A percentile compares a stretch with the other conserved stretches of the same genome.
Conservation (phyloP, 2,797 vertebrate species). For the Buphagus erythrorhynchus region DNA sequence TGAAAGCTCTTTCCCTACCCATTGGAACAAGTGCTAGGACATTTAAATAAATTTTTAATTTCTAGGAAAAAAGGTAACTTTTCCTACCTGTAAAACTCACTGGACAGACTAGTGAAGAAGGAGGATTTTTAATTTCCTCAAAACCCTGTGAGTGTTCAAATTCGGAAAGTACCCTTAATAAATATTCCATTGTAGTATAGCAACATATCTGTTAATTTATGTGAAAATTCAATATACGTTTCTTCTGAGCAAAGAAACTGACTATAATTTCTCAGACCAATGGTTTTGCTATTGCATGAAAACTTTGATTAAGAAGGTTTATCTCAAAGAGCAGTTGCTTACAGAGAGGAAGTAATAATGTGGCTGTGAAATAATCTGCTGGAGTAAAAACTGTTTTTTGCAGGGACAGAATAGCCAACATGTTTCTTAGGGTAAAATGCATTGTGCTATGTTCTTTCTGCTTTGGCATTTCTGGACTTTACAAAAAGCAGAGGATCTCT, state of each 20-base stretch:
- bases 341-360: background rate
- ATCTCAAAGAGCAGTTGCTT: conserved; percentile 1
- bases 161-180: conserved; percentile 6
- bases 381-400: background rate
- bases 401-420: background rate
- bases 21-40: background rate
- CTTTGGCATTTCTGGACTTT: conserved; percentile 29
- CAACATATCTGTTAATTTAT: background rate
- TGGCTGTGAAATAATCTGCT: background rate
- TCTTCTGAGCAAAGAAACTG: background rate
- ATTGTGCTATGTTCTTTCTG: background rate
- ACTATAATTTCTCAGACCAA: conserved; percentile 17
- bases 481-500: background rate
- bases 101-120: background rate
- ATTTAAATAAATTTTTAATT: background rate
- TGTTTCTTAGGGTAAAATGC: background rate
- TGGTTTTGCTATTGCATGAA: conserved; percentile 1
- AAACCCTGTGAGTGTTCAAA: background rate
- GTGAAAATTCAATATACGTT: background rate
- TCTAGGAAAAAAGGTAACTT: background rate
- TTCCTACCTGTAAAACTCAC: background rate
- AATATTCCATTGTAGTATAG: background rate
- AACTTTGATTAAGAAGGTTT: conserved; percentile 22
- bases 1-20: background rate
- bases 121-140: background rate